phyloP scores from a whole-genome alignment of 2,888 invertebrate genomes.

The Diaphora mendica region DNA sequence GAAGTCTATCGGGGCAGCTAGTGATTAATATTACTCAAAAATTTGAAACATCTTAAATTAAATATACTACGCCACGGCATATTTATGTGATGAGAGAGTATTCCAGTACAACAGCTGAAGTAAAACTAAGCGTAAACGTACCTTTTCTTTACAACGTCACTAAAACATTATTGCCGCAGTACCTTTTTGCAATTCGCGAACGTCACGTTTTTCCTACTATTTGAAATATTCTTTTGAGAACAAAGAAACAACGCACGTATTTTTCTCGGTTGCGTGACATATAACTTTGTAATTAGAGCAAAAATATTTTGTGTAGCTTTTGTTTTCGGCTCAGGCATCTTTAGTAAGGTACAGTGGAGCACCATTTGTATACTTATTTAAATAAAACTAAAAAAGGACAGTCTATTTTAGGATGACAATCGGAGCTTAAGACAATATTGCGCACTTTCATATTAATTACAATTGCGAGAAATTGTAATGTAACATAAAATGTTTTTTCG shows the following conservation, averaged over 20 bases:
- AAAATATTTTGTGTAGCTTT: conserved; percentile 9
- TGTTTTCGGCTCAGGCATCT: not conserved
- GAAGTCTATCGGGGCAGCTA: no score
- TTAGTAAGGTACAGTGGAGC: not conserved
- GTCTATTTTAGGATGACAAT: not conserved
- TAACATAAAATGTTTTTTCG: not conserved
- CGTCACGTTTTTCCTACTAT: conserved; percentile 38
- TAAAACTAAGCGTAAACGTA: conserved; percentile 59
- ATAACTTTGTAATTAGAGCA: conserved; percentile 6
- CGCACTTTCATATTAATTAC: not conserved
- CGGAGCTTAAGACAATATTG: not conserved
- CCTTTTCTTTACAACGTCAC: conserved; percentile 68
- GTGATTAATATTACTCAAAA: not conserved
- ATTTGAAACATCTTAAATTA: conserved; percentile 21
- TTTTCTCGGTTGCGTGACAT: conserved; percentile 15
- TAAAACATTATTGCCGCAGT: conserved; percentile 68
- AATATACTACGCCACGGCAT: conserved; percentile 19
- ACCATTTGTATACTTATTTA: not conserved
- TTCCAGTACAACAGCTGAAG: conserved; percentile 39
- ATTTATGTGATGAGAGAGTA: conserved; percentile 38
- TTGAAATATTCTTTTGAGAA: conserved; percentile 33
- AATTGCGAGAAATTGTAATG: not conserved
- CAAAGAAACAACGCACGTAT: conserved; percentile 33
- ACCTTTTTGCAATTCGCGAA: conserved; percentile 51
- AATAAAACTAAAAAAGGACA: not conserved